Base-by-base conservation (phyloP, 2,797 vertebrate genomes). In the Oophaga sylvatica region DNA sequence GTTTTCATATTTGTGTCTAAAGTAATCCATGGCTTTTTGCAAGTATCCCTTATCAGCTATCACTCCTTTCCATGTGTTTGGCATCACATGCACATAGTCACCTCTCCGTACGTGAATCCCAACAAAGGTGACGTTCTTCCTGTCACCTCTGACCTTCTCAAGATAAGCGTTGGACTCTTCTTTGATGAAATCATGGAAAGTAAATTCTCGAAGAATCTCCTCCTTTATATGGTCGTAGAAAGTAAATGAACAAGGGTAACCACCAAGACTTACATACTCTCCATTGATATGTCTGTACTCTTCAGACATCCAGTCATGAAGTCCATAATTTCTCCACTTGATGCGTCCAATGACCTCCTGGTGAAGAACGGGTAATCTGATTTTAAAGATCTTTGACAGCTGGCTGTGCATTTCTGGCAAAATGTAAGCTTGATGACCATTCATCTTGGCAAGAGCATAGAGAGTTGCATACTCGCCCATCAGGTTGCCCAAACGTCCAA, bases 181-280 rank as follows among this genome's bases (percentile, higher is more conserved):
- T 41, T 3, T 86, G 0, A 93, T 35, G 35, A 91, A 91, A 13
- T 87, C 85, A 0, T 92, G 91, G 20, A 94, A 87, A 8, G 91
- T 90, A 82, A 93, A 94, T 59, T 94, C 91, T 0, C 26, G 35
- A 16, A 45, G 91, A 81, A 93, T 91, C 87, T 91, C 89, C 0
- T 88, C 87, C 17, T 63, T 84, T 41, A 94, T 76, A 0, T 94
- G 91, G 65, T 93, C 90, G 81, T 91, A 93, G 62, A 93, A 92
- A 5, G 93, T 94, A 90, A 91, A 94, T 35, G 93, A 93, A 68
- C 91, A 93, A 5, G 92, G 91, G 84, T 86, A 93, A 17, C 92
- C 91, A 0, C 63, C 78, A 31, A 93, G 63, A n/a, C 19, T 83
- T 20, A 89, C 53, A 0, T 89, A 88, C 0, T 91, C 79, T 0